Conservation (phyloP, 2,888 invertebrate genomes). For the Sinopyrophorus schimmeli region DNA sequence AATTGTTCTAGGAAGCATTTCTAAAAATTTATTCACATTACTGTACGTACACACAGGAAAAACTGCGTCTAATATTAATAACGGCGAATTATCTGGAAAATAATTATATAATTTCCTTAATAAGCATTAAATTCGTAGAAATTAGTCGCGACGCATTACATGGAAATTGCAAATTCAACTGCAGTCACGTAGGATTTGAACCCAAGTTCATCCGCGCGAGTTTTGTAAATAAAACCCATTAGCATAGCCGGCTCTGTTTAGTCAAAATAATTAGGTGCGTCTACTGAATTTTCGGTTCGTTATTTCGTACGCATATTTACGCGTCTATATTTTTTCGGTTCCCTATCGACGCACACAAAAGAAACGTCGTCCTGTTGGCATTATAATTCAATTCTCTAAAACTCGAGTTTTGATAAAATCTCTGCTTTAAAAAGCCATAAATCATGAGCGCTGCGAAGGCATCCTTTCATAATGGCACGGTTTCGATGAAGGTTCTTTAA, state of each 20-base stretch:
- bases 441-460: slow-evolving; percentile 15
- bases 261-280: background rate
- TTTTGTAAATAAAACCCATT: slow-evolving; percentile 4
- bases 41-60: too few relatives aligned
- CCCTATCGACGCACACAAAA: slow-evolving; percentile 9
- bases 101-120: slow-evolving; percentile 15
- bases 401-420: slow-evolving; percentile 19
- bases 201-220: background rate
- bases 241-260: background rate
- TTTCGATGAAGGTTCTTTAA: slow-evolving; percentile 11
- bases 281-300: background rate
- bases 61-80: too few relatives aligned
- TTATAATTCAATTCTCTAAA: slow-evolving; percentile 15
- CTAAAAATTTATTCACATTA: too few relatives aligned
- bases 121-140: slow-evolving; percentile 22
- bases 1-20: too few relatives aligned
- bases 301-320: background rate
- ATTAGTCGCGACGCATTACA: slow-evolving; percentile 27
- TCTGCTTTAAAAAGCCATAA: slow-evolving; percentile 15
- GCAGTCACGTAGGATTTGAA: slow-evolving; percentile 7
- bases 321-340: slow-evolving; percentile 6
- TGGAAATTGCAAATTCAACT: slow-evolving; percentile 13
- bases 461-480: slow-evolving; percentile 13
- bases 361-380: slow-evolving; percentile 11
- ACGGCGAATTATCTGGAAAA: too few relatives aligned